Base-by-base conservation (phyloP, 1,140 invertebrate species). In the Drosophila repletoides region DNA sequence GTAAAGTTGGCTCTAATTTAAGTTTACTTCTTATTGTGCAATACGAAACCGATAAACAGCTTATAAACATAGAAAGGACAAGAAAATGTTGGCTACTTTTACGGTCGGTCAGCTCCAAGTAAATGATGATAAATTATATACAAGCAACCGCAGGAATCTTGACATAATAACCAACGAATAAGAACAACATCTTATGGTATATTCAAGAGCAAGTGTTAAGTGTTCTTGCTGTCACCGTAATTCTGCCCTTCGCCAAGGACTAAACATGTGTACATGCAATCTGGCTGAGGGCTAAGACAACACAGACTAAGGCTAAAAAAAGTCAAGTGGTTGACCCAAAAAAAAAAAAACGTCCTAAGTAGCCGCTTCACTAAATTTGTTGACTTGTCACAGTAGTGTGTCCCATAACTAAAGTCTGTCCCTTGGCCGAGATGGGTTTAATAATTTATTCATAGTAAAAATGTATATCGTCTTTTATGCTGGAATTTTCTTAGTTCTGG, bases 371-470 rank as follows among this genome's bases (percentile, higher is more conserved):
- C 10, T 2, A 49, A 49, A 49, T 49, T 33, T 49, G 28, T 33
- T 17, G 17, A 33, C 46, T n/a, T 19, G 51, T 26, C 21, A 28
- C 15, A 17, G 21, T 24, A 40, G 14, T 12, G 19, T 34, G n/a
- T n/a, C 19, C 15, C 7, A 19, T 1, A 14, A 19, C 22, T 41
- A 19, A 55, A 41, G 17, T n/a, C n/a, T n/a, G n/a, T n/a, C n/a
- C n/a, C n/a, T n/a, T n/a, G n/a, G n/a, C n/a, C 15, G 10, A 7
- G 31, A 28, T 34, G 36, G 29, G 63, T 33, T 55, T 60, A 55
- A 84, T 84, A 84, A 84, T 83, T 83, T 83, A 83, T 83, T 83
- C 74, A 83, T 83, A 76, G 74, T 59, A 84, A 67, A 71, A 84
- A 79, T 79, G 84, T 84, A 84, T 81, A 72, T 74, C 74, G 74